Percentiles rank a stretch among this genome's conserved stretches.
Conservation (phyloP, 2,797 vertebrate species). For the Momotus momota region DNA sequence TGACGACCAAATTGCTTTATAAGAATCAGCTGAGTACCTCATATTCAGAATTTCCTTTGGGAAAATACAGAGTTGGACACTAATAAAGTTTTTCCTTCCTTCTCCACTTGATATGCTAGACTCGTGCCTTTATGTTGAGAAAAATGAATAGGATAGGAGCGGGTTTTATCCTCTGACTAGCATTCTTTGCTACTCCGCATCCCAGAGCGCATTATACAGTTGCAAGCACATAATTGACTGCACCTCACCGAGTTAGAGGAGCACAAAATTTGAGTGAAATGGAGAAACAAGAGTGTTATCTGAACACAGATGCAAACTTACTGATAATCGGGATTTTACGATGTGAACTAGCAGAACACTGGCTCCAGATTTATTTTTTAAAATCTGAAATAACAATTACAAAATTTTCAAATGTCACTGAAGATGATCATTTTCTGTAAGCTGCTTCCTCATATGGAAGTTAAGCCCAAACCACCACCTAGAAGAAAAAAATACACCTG, state of each 20-base stretch:
- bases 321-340: background rate
- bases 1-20: background rate
- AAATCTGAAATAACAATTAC: background rate
- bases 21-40: background rate
- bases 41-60: conserved; percentile 18
- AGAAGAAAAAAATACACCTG: background rate
- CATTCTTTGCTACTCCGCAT: background rate
- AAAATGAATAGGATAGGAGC: background rate
- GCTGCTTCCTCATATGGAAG: background rate
- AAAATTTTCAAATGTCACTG: background rate
- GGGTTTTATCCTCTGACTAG: background rate
- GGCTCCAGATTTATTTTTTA: background rate
- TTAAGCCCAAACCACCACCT: background rate
- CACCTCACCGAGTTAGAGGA: background rate
- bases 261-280: background rate
- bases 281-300: background rate
- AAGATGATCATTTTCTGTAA: background rate
- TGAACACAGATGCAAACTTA: background rate
- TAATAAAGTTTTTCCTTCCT: background rate
- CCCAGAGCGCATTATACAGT: background rate
- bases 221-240: background rate
- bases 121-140: background rate
- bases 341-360: background rate
- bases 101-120: background rate
- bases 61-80: background rate